Evolutionary conservation across 2,888 invertebrate species (phyloP).

Genomic region (Platypus cylindrus): DNA sequence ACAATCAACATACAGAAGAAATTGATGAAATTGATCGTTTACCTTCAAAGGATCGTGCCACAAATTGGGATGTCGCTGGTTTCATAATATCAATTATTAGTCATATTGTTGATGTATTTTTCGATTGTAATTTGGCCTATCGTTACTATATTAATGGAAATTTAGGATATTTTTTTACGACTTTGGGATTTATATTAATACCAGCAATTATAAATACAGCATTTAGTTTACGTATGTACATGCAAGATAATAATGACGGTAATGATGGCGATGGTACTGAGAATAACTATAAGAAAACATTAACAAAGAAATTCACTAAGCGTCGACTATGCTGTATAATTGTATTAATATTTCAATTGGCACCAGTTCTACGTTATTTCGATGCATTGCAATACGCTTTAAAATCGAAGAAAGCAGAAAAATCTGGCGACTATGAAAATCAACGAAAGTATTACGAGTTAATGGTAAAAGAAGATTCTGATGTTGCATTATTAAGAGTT

Average conservation of each 20-base stretch:
- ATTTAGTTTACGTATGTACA: conserved; percentile 59
- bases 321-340: conserved; percentile 46
- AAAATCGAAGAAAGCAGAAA: conserved; percentile 50
- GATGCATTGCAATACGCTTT: conserved; percentile 52
- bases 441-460: conserved; percentile 56
- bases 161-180: conserved; percentile 52
- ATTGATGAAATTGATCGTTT: conserved; percentile 47
- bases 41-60: conserved; percentile 45
- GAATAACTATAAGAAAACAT: conserved; percentile 39
- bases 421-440: conserved; percentile 41
- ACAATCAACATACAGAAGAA: conserved; percentile 34
- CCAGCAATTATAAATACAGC: conserved; percentile 65
- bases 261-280: no score
- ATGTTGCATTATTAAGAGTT: conserved; percentile 62
- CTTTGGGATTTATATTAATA: conserved; percentile 55
- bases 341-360: conserved; percentile 56
- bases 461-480: conserved; percentile 69
- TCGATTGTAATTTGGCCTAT: conserved; percentile 58
- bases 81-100: conserved; percentile 53
- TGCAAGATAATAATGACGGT: conserved; percentile 45
- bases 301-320: conserved; percentile 46
- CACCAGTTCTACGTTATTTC: conserved; percentile 56
- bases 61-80: conserved; percentile 50
- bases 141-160: conserved; percentile 36
- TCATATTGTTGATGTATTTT: conserved; percentile 53